Conservation (phyloP, 2,888 invertebrate species). For the Pristionchus mayeri region DNA sequence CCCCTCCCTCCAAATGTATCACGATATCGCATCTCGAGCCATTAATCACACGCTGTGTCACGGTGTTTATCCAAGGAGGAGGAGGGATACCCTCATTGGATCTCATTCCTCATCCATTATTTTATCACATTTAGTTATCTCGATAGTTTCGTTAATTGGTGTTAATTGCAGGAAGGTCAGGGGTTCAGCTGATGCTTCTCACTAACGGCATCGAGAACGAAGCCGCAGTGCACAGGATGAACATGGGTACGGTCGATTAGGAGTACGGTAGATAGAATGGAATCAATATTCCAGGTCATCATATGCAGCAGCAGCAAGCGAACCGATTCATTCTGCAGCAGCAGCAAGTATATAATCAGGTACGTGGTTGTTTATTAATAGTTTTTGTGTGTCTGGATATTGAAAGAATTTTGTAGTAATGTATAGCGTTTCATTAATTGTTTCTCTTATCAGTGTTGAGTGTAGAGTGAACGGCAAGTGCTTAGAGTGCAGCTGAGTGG, state of each 20-base stretch:
- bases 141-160: background rate
- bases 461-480: too few relatives aligned
- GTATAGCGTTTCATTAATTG: too few relatives aligned
- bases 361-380: background rate
- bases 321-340: background rate
- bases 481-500: too few relatives aligned
- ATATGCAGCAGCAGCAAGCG: constrained; percentile 10
- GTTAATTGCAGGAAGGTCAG: background rate
- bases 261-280: background rate
- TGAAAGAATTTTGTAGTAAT: too few relatives aligned
- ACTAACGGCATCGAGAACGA: background rate
- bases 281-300: background rate
- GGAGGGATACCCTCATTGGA: background rate
- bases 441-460: too few relatives aligned
- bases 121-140: background rate
- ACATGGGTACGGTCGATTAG: background rate
- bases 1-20: too few relatives aligned
- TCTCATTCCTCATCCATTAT: background rate
- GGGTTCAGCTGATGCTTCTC: background rate
- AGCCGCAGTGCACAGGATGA: constrained; percentile 13
- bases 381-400: too few relatives aligned
- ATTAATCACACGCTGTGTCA: background rate
- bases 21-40: background rate
- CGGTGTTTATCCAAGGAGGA: background rate
- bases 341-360: constrained; percentile 10